phyloP scores from a whole-genome alignment of 2,888 invertebrate genomes.

The Spicauda simplicius region DNA sequence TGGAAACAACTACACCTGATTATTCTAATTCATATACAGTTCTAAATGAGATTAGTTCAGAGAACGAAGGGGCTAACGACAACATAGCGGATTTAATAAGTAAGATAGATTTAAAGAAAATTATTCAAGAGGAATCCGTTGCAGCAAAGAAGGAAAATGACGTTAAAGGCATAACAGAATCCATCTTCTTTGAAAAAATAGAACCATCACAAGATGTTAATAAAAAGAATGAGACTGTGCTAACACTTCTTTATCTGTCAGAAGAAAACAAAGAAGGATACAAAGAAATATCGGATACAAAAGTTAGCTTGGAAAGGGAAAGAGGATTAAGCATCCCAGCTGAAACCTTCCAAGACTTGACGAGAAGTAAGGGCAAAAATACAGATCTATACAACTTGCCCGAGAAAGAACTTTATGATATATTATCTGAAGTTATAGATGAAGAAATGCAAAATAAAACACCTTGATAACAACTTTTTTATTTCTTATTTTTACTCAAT shows the following conservation, averaged over 20 bases:
- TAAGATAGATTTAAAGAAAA: conserved; percentile 51
- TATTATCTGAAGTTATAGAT: conserved; percentile 46
- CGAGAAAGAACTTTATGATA: conserved; percentile 46
- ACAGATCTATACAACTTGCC: conserved; percentile 32
- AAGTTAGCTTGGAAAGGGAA: conserved; percentile 26
- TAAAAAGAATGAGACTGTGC: conserved; percentile 43
- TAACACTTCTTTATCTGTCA: conserved; percentile 54
- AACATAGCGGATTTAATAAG: conserved; percentile 52
- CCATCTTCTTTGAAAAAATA: conserved; percentile 10
- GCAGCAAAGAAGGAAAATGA: conserved; percentile 12
- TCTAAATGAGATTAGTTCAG: neutral
- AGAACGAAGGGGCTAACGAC: conserved; percentile 41
- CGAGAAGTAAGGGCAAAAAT: conserved; percentile 39
- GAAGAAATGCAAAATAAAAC: conserved; percentile 40
- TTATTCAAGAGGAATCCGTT: conserved; percentile 41
- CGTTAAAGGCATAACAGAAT: conserved; percentile 3
- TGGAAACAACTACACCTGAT: conserved; percentile 22
- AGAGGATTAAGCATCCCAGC: conserved; percentile 40
- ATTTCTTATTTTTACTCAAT: too few species aligned
- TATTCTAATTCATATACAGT: conserved; percentile 15
- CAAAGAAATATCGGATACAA: neutral
- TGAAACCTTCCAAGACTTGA: conserved; percentile 41
- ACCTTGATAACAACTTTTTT: neutral
- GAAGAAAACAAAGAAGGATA: conserved; percentile 47
- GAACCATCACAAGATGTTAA: neutral